Base-by-base conservation (phyloP, 2,113 vertebrate genomes). In the Pseudopodoces humilis region DNA sequence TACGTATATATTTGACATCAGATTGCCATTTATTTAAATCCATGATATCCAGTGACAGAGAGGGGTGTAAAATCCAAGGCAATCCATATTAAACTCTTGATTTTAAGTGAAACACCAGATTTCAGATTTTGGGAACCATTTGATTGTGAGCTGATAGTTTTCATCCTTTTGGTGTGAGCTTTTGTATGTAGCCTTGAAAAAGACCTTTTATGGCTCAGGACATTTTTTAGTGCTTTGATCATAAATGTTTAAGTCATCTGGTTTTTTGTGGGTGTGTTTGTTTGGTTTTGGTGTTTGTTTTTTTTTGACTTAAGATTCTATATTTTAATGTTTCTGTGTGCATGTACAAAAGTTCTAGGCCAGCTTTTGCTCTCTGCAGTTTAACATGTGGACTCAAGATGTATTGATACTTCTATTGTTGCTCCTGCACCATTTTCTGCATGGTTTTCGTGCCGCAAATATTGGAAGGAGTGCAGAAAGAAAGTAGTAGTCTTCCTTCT, bases 321-420 rank as follows among this genome's bases (percentile, higher is more conserved):
- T 64, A 21, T 85, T 87, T 79, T 50, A 16, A 22, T 81, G 28
- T 41, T 72, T 47, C 49, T 53, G 4, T 6, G 1, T 46, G 13
- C 30, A 25, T 0, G 1, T 37, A 7, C 6, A 3, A 28, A n/a
- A 62, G 14, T 65, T 39, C 25, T n/a, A 1, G 43, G 28, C 37
- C 27, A 79, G 46, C 15, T 77, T 72, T 62, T 71, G 16, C n/a
- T 58, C n/a, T 59, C 15, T 16, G 33, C 5, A 20, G 44, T 30
- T 47, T 27, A 82, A 43, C 27, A 35, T 21, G 33, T 19, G 12
- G 30, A 52, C 35, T 50, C 27, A 10, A 53, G 50, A 11, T 21
- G 6, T 70, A 16, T 12, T 67, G 43, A 18, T 74, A 13, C 7
- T 56, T 75, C n/a, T 28, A 13, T 18, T 88, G 44, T 58, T 86